Evolutionary conservation across 2,888 invertebrate genomes (phyloP), one percentile per base, ranked within the genome.

Genomic region (Cataglyphis altisquamis): DNA sequence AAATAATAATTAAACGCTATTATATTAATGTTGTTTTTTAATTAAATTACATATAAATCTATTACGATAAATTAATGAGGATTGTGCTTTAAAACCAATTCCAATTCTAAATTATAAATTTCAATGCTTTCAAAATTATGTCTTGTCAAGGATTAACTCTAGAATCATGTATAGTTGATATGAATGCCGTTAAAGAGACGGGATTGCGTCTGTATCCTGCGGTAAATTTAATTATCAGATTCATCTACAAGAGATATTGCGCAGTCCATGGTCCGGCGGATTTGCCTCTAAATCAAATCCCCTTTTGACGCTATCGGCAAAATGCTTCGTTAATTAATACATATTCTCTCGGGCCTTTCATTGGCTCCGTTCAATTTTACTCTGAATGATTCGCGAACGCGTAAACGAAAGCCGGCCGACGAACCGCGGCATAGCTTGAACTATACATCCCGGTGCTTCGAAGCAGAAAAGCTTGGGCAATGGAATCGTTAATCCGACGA

Each of bases 401-500:
- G 70, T 45, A 45, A 78, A 78, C 78, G 78, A 78, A 70, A 78
- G 60, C 66, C 77, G 25, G 9, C 67, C 41, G 29, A 39, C 67
- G 52, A 52, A 52, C 52, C 52, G 45, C 41, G 32, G 12, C 8
- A 21, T 45, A 36, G 12, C 70, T 10, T 21, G 21, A 21, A n/a
- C 25, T 36, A 55, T 55, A 64, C 39, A 41, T 9, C 45, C 25
- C 32, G 21, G 66, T 63, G 60, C 66, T 57, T 39, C 77, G 78
- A 83, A 72, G 82, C 81, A 68, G 83, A 85, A 88, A 88, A 89
- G 80, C 89, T 85, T 62, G 67, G 82, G 78, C 82, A 83, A 87
- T 89, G 84, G 85, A 87, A 90, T 89, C 86, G 86, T 86, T 89
- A 89, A 89, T 89, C 90, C 86, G 66, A 83, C 72, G 90, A 89